Conservation (phyloP, 2,797 vertebrate genomes). For the Buceros bicornis region DNA sequence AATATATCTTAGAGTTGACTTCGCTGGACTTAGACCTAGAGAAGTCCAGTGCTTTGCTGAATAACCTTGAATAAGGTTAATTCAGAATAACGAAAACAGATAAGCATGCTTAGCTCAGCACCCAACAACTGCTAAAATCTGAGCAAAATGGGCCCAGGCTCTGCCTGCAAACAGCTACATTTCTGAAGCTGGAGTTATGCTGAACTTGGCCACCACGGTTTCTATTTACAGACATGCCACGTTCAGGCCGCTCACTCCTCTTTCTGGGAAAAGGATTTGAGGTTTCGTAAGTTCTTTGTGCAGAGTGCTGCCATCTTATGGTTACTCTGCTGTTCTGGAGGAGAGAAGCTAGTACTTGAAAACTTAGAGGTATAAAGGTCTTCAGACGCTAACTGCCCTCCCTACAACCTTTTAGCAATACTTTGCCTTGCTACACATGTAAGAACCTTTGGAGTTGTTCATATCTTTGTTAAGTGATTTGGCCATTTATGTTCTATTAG, state of each 20-base stretch:
- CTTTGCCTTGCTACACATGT: background rate
- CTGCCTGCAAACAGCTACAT: background rate
- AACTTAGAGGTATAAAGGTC: background rate
- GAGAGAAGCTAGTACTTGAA: background rate
- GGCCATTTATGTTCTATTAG: background rate
- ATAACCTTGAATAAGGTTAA: background rate
- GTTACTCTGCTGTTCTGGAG: background rate
- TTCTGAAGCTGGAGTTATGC: background rate
- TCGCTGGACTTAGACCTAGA: background rate
- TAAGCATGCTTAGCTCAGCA: background rate
- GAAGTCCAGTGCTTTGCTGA: background rate
- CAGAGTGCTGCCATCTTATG: constrained; percentile 67
- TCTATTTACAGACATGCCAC: fast-evolving
- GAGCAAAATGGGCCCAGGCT: background rate
- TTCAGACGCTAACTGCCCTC: background rate
- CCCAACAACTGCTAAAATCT: background rate
- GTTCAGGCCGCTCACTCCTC: fast-evolving
- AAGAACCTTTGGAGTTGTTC: background rate
- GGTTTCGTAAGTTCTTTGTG: background rate
- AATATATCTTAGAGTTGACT: background rate
- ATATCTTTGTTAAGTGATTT: background rate
- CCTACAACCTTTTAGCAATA: background rate
- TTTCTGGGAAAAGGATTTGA: background rate
- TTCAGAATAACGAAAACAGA: background rate
- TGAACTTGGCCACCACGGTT: background rate